These are phyloP conservation scores for Phainopepla nitens DNA, from an alignment of 2,113 vertebrate species.

Conservation along the genomic window DNA sequence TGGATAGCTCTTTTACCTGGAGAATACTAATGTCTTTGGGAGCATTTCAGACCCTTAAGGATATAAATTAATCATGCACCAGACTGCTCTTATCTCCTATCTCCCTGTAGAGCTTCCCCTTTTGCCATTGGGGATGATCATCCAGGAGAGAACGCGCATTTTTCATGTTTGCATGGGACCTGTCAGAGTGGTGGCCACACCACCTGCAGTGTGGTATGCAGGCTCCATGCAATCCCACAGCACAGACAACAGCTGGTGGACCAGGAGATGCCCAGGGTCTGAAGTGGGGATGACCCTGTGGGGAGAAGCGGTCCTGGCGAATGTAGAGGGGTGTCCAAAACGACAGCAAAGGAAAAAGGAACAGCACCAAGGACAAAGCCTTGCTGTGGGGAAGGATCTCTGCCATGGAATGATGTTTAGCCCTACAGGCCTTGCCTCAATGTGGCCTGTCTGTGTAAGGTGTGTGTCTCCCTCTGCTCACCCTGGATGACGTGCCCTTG, in stretches of 20 bases:
- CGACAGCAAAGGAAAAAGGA: background rate
- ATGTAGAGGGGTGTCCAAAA: background rate
- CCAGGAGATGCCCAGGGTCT: background rate
- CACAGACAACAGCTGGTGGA: background rate
- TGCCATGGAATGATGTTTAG: background rate
- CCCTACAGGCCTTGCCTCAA: background rate
- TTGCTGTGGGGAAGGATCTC: background rate
- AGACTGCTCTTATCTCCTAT: constrained; percentile 27
- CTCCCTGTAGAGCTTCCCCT: background rate
- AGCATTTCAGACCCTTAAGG: constrained; percentile 30
- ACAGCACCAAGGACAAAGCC: background rate
- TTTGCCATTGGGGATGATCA: background rate
- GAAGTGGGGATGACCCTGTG: rapidly evolving
- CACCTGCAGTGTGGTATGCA: background rate
- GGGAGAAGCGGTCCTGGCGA: background rate
- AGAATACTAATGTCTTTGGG: constrained; percentile 8
- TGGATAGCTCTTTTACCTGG: background rate
- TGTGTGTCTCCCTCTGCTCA: background rate
- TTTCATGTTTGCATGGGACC: background rate
- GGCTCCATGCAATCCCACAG: background rate
- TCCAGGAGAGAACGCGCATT: background rate
- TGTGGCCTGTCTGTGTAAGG: background rate
- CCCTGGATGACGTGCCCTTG: background rate
- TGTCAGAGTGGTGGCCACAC: background rate
- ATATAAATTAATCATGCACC: constrained; percentile 33